phyloP scores from a whole-genome alignment of 2,888 invertebrate genomes.

The Mamestra brassicae region DNA sequence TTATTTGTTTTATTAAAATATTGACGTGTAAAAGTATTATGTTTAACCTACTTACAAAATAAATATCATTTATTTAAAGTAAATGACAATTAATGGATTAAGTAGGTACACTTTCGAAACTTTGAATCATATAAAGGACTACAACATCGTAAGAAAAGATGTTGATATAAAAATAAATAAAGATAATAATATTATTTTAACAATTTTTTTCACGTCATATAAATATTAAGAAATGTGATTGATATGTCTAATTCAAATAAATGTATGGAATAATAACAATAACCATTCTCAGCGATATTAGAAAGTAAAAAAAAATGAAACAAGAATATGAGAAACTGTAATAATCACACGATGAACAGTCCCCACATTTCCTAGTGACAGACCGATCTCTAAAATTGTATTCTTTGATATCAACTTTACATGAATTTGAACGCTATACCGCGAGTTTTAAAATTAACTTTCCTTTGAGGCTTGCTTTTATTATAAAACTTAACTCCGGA shows the following conservation, averaged over 20 bases:
- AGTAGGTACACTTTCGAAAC: background rate
- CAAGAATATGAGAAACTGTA: background rate
- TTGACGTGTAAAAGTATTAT: no score
- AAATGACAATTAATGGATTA: no score
- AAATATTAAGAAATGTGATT: no score
- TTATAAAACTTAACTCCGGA: conserved; percentile 70
- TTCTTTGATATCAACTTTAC: conserved; percentile 46
- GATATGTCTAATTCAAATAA: background rate
- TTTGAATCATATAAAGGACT: background rate
- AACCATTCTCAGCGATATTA: background rate
- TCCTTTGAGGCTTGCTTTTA: conserved; percentile 22
- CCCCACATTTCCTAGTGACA: background rate
- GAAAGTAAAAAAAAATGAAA: background rate
- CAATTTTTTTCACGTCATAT: no score
- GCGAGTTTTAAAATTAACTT: conserved; percentile 19
- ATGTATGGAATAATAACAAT: background rate
- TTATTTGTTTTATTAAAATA: no score
- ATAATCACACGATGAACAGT: background rate
- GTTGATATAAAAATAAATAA: no score
- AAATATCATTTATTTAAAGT: no score
- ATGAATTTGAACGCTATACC: conserved; percentile 45
- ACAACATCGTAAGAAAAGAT: no score
- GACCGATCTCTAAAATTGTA: conserved; percentile 48
- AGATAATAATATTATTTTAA: no score
- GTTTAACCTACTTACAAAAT: no score